Evolutionary conservation across 1,140 invertebrate species (phyloP).

Genomic region (Frieseomelitta varia): DNA sequence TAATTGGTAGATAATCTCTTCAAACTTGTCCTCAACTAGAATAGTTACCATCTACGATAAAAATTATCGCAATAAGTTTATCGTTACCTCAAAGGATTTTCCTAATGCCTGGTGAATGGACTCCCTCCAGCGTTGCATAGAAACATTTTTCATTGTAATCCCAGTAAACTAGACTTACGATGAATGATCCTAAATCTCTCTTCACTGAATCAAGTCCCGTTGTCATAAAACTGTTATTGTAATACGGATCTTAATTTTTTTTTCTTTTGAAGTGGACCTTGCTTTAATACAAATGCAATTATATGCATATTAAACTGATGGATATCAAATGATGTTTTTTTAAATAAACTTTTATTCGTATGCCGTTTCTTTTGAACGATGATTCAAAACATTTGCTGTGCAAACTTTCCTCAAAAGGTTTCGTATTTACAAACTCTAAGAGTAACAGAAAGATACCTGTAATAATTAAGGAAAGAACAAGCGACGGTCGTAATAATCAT

Average conservation of each 20-base stretch:
- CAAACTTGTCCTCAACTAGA: neutral
- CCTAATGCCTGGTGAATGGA: neutral
- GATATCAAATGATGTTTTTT: neutral
- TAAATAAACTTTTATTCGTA: neutral
- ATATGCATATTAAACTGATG: neutral
- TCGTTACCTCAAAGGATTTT: slow-evolving; percentile 14
- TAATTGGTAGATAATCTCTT: slow-evolving; percentile 40
- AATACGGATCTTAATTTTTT: neutral
- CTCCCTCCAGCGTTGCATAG: neutral
- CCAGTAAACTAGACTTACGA: neutral
- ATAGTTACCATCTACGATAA: neutral
- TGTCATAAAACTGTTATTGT: neutral
- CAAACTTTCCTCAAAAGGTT: neutral
- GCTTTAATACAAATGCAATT: neutral
- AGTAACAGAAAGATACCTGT: neutral
- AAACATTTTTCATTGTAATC: neutral
- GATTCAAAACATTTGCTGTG: neutral
- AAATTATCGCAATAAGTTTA: slow-evolving; percentile 36
- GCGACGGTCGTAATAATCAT: slow-evolving; percentile 16
- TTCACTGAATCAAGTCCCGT: neutral
- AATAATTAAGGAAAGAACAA: slow-evolving; percentile 25
- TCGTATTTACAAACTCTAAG: neutral
- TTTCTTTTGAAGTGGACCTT: neutral
- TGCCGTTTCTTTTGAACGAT: neutral
- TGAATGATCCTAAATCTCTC: slow-evolving; percentile 4